These are phyloP conservation scores for Drosophila eohydei DNA, from an alignment of 2,888 invertebrate species.

Conservation along the genomic window DNA sequence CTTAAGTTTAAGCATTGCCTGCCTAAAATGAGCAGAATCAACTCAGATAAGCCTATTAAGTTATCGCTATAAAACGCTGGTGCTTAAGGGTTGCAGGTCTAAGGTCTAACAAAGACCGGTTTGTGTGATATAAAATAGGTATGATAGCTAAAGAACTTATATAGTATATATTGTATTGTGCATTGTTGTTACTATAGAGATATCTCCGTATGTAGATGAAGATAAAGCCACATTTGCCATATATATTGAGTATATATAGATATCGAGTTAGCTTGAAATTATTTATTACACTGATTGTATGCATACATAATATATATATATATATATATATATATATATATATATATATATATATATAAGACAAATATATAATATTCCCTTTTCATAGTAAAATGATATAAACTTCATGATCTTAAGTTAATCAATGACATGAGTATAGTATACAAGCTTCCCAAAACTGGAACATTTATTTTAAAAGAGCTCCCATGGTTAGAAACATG, in stretches of 20 bases:
- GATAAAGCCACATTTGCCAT: neutral
- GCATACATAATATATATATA: neutral
- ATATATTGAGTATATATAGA: no score
- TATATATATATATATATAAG: neutral
- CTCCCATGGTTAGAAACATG: no score
- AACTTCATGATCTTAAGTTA: no score
- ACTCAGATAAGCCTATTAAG: neutral
- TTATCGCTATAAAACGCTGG: neutral
- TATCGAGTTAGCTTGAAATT: no score
- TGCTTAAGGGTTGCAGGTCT: neutral
- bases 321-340: neutral
- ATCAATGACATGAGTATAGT: no score
- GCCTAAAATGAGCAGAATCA: neutral
- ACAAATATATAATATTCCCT: no score
- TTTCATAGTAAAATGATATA: no score
- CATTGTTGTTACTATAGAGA: neutral
- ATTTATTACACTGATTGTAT: no score
- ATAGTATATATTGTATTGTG: neutral
- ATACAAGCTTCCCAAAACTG: no score
- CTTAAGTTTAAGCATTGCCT: neutral
- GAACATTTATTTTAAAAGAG: no score
- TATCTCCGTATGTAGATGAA: neutral
- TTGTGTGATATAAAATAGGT: neutral
- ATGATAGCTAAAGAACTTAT: neutral
- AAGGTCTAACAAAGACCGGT: constrained; percentile 1